Base-by-base conservation (phyloP, 2,888 invertebrate genomes). In the Galerucella pusilla region DNA sequence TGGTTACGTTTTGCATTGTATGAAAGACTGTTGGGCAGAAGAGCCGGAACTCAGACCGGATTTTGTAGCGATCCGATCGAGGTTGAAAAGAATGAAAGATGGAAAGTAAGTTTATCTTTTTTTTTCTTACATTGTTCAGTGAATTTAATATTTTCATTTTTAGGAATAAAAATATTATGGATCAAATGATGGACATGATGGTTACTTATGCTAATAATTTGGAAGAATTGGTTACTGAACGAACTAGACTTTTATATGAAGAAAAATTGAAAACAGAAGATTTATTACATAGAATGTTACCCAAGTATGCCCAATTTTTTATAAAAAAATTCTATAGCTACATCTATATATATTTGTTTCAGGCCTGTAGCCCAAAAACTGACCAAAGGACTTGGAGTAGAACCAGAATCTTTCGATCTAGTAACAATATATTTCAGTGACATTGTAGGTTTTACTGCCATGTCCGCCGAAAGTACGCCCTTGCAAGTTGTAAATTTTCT, bases 141-240 rank as follows among this genome's bases (percentile, higher is more conserved):
- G 11, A 11, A 42, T 46, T 42, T 64, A 45, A 16, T 20, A 57
- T 12, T 35, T 68, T 11, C n/a, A 54, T 83, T 42, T 87, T 67
- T 84, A 95, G 95, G 85, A 94, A 92, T 84, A 92, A 94, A 83
- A 97, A 97, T 86, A 96, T 97, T 82, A 96, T 97, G 96, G 97
- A 97, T 88, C 96, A 97, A 90, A 97, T 97, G 96, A 96, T 97
- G 94, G 94, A 95, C 83, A 97, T 97, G 96, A 97, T 97, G 97
- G 97, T 97, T 87, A 96, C 96, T 85, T 97, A 98, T 88, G 96
- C 97, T 75, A 95, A 96, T 88, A 96, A 97, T 89, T 92, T 97
- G 88, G 97, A 97, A 89, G 96, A 96, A 88, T 92, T 97, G 89
- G 97, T 97, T 85, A 94, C 92, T 84, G 97, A 97, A 89, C 91